Evolutionary conservation across 1,140 invertebrate genomes (phyloP), one percentile per base, ranked within the genome.

Genomic region (Metaphire vulgaris): DNA sequence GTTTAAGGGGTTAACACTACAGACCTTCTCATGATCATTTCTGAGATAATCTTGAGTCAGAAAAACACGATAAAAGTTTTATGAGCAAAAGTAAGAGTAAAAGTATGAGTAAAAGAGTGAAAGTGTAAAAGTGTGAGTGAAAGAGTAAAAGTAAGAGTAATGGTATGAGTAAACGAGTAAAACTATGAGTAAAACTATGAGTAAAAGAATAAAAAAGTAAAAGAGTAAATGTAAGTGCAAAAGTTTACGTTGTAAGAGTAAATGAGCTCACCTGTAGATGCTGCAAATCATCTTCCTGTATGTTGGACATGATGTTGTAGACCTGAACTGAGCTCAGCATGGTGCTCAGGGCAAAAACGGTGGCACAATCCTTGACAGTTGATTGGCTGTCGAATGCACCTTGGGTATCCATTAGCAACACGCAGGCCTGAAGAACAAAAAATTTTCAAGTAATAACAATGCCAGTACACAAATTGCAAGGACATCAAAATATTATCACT

Each of bases 351-450:
- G 95, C 95, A 88, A 98, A 98, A 28, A 99, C 93, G 1, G 95
- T 98, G 0, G 96, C 96, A 88, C 94, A 96, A 84, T 98, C 96
- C 79, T 93, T 90, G 0, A 98, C 95, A 0, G 96, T 98, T 41
- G 93, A 96, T 85, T 97, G 91, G 84, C 93, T 96, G 86, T 99
- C 97, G 88, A 98, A 99, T 14, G 96, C 92, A 74, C 97, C 97
- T 88, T 99, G 97, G 15, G 97, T 99, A 84, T 99, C 97, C 90
- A 98, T 91, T 66, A 99, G 86, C 76, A 98, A 89, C 29, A 98
- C 90, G 68, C 92, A 95, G 33, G 96, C 90, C 85, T 88, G 16
- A 1, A 21, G 26, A 41, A 34, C 6, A 56, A 56, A 56, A 56
- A 56, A 56, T 56, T 21, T 56, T 56, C 6, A 56, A 56, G 41